These are phyloP conservation scores for Paramisgurnus dabryanus DNA, from an alignment of 2,113 vertebrate genomes.

Conservation along the genomic window DNA sequence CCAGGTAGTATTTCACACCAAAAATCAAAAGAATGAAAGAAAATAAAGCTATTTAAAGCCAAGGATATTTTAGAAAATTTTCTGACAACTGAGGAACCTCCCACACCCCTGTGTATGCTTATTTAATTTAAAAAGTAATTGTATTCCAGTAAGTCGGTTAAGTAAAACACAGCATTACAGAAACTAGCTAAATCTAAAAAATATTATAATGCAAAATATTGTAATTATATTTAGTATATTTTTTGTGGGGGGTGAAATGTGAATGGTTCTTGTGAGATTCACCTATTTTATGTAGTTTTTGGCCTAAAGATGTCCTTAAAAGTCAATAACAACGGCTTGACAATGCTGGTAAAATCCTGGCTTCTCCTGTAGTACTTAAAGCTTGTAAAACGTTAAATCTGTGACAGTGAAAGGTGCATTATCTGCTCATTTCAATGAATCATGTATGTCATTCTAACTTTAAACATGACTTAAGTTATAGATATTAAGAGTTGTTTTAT, in stretches of 20 bases:
- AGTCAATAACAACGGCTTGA: neutral
- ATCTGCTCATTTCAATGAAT: neutral
- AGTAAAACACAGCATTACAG: no score
- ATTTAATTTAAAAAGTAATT: no score
- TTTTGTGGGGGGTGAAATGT: no score
- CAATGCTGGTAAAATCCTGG: neutral
- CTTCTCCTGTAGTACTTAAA: neutral
- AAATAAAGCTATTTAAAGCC: neutral
- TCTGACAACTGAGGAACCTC: no score
- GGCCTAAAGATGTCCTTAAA: neutral
- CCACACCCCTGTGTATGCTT: no score
- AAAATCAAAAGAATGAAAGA: neutral
- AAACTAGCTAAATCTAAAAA: no score
- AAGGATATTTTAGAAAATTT: no score
- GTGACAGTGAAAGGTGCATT: no score
- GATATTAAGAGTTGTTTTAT: neutral
- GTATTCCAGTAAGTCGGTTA: no score
- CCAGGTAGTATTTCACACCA: neutral
- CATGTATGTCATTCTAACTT: neutral
- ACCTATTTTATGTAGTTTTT: neutral
- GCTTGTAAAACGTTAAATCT: neutral
- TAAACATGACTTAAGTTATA: no score
- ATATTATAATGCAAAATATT: neutral
- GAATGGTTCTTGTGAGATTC: neutral
- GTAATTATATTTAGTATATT: no score